Evolutionary conservation across 2,888 invertebrate genomes (phyloP), one percentile per base, ranked within the genome.

Genomic region (Drosophila ezoana): DNA sequence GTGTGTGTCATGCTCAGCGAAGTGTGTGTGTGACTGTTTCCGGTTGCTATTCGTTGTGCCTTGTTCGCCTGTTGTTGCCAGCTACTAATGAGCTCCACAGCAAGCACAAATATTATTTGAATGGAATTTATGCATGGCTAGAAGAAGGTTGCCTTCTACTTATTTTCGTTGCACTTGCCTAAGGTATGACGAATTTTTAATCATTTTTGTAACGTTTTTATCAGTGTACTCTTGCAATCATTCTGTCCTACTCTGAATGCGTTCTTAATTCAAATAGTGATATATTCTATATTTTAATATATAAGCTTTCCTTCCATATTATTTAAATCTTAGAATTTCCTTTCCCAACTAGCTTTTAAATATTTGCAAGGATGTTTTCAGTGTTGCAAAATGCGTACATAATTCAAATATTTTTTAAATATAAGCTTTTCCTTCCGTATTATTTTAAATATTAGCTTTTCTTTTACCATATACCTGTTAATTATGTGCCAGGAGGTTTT

Each of bases 71-170:
- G 72, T 71, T 81, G 72, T 81, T 80, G 62, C 78, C 79, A 87
- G 73, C 76, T 84, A 87, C 87, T 84, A 84, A 84, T 84, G 85
- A 84, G 83, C 87, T 81, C 69, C 78, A 84, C 75, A 83, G 72
- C 79, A 65, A 83, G 81, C 75, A 79, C 83, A 83, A 83, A 83
- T 87, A 83, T 83, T 83, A 84, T 87, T 83, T 72, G 77, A 81
- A 79, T 77, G 56, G 58, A 87, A 87, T 87, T 87, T 79, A 84
- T 81, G 82, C 82, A 84, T 57, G 61, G 32, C 44, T 23, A 38
- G 48, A 51, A 38, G 48, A 53, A 67, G 53, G 20, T 47, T 41
- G 45, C 37, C 62, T 11, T 35, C 37, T 35, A 10, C 59, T 43
- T 37, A 16, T 33, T 28, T 18, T 11, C n/a, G 1, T 11, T 51